Evolutionary conservation across 1,140 invertebrate genomes (phyloP), one percentile per base, ranked within the genome.

Genomic region (Drosophila insularis): DNA sequence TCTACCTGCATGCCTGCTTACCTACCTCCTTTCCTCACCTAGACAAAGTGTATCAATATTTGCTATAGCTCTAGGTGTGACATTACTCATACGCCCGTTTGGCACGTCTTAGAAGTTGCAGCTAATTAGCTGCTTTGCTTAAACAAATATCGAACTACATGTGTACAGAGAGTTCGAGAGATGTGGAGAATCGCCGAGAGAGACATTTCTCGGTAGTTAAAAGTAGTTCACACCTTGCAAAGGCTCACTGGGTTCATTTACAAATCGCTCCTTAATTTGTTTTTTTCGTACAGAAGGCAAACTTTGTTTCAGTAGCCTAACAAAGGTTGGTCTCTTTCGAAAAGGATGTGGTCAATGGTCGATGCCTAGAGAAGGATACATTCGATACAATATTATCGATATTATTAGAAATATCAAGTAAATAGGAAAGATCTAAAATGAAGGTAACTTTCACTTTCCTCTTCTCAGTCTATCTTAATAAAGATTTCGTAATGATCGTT

Each of bases 21-120:
- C n/a, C 10, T 46, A 14, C 40, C 43, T 1, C 4, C n/a, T 17
- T 11, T 43, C 10, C 19, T 50, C 17, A 46, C 64, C 17, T 68
- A 77, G 65, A 37, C 35, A n/a, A 37, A 37, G 35, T 37, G 13
- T 78, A 70, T 80, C 69, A 78, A 67, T 76, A 73, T 79, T 79
- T 66, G 72, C 56, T 23, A 17, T 17, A 21, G 35, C 66, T 63
- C 58, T 71, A 74, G 79, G 82, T 80, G 82, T 60, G 79, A 87
- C 85, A 86, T 86, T 86, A 86, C 82, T 86, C 82, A 86, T 86
- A 87, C 82, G 82, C 79, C 77, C 69, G 58, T 40, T 68, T 72
- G 71, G 67, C 81, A 74, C 74, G 81, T 65, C 77, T 76, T 89
- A 87, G 82, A 82, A 73, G 64, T 69, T 75, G 71, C 64, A 72